Percentiles rank a stretch among this genome's conserved stretches.
Conservation (phyloP, 2,888 invertebrate genomes). For the Julus scandinavius region DNA sequence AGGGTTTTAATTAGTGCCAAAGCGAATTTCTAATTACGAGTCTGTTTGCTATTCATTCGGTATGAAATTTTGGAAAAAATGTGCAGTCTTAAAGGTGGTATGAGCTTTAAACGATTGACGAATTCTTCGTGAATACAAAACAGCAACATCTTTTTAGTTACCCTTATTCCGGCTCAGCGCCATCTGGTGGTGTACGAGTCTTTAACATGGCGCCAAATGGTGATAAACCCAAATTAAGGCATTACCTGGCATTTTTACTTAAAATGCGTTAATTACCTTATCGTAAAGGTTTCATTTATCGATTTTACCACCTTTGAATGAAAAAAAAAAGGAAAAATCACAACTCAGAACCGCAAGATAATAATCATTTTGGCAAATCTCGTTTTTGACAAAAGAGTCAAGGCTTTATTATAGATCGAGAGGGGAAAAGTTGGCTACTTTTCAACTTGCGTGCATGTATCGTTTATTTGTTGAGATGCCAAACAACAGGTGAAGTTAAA, state of each 20-base stretch:
- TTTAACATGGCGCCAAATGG: too few relatives aligned
- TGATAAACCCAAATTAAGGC: too few relatives aligned
- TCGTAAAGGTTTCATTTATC: neutral
- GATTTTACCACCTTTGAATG: neutral
- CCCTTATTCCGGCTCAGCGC: too few relatives aligned
- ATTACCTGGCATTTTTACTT: too few relatives aligned
- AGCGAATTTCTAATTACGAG: neutral
- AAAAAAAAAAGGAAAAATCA: neutral
- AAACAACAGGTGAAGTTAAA: constrained; percentile 24
- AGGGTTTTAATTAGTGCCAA: constrained; percentile 20
- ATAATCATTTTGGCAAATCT: constrained; percentile 27
- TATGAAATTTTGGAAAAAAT: neutral
- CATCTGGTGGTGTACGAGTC: too few relatives aligned
- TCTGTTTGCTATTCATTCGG: neutral
- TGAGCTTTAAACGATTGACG: too few relatives aligned
- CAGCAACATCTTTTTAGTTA: too few relatives aligned
- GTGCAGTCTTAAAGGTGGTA: too few relatives aligned
- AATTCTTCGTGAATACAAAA: too few relatives aligned
- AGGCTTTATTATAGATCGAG: neutral
- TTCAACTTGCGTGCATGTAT: constrained; percentile 22
- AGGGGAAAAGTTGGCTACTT: neutral
- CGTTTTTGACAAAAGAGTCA: neutral
- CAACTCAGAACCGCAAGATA: neutral
- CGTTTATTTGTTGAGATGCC: constrained; percentile 30
- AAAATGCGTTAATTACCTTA: neutral